Evolutionary conservation across 2,888 invertebrate genomes (phyloP).

Genomic region (Gisinianus flammeolus): DNA sequence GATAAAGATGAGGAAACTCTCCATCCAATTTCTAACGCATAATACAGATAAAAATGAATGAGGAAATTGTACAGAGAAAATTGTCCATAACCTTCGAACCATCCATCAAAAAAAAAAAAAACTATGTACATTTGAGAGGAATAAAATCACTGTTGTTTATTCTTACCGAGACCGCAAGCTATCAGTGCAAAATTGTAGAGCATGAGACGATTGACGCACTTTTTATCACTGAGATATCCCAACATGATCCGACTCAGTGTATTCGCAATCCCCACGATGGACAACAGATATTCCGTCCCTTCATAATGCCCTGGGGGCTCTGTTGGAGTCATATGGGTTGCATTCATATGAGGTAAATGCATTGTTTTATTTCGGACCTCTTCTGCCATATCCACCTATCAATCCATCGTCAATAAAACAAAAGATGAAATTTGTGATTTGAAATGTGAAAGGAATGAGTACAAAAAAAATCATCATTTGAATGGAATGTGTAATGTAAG

Average conservation of each 20-base stretch:
- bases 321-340: conserved; percentile 16
- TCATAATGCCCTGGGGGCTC: conserved; percentile 55
- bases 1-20: no score
- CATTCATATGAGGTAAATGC: no score
- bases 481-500: not conserved
- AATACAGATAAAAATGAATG: no score
- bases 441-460: not conserved
- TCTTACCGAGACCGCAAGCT: conserved; percentile 83
- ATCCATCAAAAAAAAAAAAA: no score
- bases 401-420: conserved; percentile 49
- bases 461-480: not conserved
- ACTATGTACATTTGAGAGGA: no score
- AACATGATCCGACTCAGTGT: conserved; percentile 86
- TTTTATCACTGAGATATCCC: conserved; percentile 85
- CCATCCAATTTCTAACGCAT: no score
- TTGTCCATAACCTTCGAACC: no score
- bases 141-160: no score
- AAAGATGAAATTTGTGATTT: no score
- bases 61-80: no score
- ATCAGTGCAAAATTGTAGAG: conserved; percentile 89
- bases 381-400: conserved; percentile 75
- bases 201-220: conserved; percentile 87
- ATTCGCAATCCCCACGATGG: conserved; percentile 85
- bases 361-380: no score
- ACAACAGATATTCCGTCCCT: conserved; percentile 73